phyloP scores from a whole-genome alignment of 1,140 invertebrate genomes.

The Scaptodrosophila lebanonensis region DNA sequence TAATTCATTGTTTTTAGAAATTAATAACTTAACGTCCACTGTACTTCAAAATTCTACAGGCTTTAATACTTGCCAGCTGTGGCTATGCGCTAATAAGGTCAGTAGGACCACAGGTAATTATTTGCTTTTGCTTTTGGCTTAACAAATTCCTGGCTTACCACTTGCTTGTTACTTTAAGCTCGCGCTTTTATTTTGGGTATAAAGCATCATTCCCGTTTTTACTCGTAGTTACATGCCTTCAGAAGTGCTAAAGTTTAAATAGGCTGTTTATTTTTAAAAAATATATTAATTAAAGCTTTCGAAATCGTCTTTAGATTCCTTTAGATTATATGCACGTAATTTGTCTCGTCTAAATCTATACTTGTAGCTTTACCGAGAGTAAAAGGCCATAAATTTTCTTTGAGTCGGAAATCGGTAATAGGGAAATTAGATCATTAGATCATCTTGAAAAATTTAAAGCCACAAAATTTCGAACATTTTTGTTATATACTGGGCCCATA shows the following conservation, averaged over 20 bases:
- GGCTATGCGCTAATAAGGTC: neutral
- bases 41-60: neutral
- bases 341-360: slow-evolving; percentile 2
- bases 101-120: slow-evolving; percentile 1
- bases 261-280: neutral
- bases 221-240: slow-evolving; percentile 2
- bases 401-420: neutral
- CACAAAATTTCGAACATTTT: neutral
- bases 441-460: slow-evolving; percentile 4
- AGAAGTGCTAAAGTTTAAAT: neutral
- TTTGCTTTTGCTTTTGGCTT: neutral
- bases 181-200: slow-evolving; percentile 6
- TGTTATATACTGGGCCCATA: no score
- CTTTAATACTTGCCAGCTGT: neutral
- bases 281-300: neutral
- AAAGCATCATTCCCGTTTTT: slow-evolving; percentile 3
- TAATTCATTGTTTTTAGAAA: no score
- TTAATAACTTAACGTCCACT: no score
- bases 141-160: slow-evolving; percentile 5
- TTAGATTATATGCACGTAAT: slow-evolving; percentile 3
- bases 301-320: slow-evolving; percentile 1
- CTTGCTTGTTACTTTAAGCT: neutral
- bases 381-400: slow-evolving; percentile 3
- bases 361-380: neutral
- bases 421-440: slow-evolving; percentile 4